Base-by-base conservation (phyloP, 2,797 vertebrate genomes). In the Galagoides demidoff region DNA sequence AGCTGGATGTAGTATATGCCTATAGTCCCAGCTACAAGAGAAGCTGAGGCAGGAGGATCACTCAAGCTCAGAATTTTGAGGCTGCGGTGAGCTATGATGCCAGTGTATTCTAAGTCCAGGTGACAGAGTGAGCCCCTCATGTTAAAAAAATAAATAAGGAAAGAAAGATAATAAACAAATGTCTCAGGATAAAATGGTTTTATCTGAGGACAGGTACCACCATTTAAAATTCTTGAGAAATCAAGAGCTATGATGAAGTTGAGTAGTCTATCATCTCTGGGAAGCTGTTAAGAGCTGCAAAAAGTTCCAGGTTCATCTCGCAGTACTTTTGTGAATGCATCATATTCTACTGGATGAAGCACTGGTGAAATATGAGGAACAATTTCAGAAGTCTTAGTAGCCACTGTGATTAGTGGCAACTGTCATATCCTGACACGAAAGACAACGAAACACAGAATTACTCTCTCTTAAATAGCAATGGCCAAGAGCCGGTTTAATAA, bases 171-270 rank as follows among this genome's bases (percentile, higher is more conserved):
- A 43, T 59, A 93, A 95, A 84, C 37, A 93, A 87, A 49, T 86
- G 4, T 87, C 55, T 73, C 31, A 25, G 74, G 61, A 74, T 59
- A 52, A 95, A 96, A 95, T 76, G 34, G 27, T 83, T 95, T 78
- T 77, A 25, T 29, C 34, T 66, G 29, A 92, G 45, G 13, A 89
- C 10, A 93, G 23, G 63, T 29, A 95, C 73, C 29, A 85, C n/a
- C 43, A 89, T 34, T 85, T 49, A 73, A 83, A 92, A 83, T 63
- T 88, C 49, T 55, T 89, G 85, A 89, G 57, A 95, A 91, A 76
- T 34, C 66, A 71, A 78, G 68, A 85, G 17, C 70, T 93, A 6
- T 12, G 37, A 76, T 74, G 63, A 88, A 74, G 76, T 11, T 68
- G 45, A 86, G 49, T 1, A 49, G 31, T 77, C 71, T 82, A 8